Evolutionary conservation across 2,888 invertebrate species (phyloP), one percentile per base, ranked within the genome.

Genomic region (Caenorhabditis imperialis): DNA sequence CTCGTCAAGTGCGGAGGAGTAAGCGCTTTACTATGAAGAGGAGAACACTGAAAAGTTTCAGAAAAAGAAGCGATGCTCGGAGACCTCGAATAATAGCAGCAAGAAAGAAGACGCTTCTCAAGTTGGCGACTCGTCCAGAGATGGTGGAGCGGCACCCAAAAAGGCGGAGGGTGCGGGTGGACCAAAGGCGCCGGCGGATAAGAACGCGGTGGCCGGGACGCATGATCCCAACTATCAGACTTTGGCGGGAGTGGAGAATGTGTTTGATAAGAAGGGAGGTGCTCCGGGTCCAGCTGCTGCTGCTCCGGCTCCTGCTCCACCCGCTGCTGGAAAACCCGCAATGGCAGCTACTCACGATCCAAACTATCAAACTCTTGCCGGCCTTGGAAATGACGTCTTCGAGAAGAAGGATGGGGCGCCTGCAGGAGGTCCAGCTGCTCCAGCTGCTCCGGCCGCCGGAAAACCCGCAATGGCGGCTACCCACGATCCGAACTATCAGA

Each of bases 401-500:
- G 22, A 47, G 22, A 47, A 47, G 45, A 47, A 47, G 45, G 45
- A 23, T n/a, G 27, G 45, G 16, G 5, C 25, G 2, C n/a, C n/a
- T n/a, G n/a, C n/a, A n/a, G 45, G 45, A 8, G 45, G 27, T n/a
- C 25, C 22, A 3, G 16, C 42, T 5, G 18, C 18, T 16, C 48
- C 27, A 2, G 35, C 51, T 14, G 35, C 53, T 14, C 25, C 45
- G 2, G 33, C 53, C 8, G 45, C 7, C 27, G 44, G 42, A 40
- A 20, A 30, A 30, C 50, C 50, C 4, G 55, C 25, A 44, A 55
- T 25, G 40, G 55, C 18, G 8, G 54, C 40, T 5, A 69, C 67
- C 14, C 51, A 69, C 27, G 67, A 69, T 58, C 67, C 67, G 12
- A 69, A 69, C 35, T 69, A 69, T 38, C 69, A 69, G 33, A 70